Conservation (phyloP, 2,888 invertebrate species). For the Apotomis turbidana region DNA sequence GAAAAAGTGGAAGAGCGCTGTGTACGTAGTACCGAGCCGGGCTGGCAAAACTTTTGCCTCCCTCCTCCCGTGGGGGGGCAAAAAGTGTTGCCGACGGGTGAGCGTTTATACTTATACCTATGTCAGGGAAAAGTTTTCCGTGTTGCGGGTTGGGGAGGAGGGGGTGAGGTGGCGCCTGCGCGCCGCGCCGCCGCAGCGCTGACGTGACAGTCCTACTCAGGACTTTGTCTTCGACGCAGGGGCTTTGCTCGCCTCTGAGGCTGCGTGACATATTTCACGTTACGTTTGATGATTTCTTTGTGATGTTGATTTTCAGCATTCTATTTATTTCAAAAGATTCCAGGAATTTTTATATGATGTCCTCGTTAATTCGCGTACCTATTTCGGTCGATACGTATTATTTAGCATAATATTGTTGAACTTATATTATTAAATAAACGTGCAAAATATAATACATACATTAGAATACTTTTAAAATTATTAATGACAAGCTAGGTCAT, state of each 20-base stretch:
- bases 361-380: not conserved
- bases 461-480: not conserved
- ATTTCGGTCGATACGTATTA: not conserved
- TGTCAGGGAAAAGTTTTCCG: slow-evolving; percentile 83
- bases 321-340: not conserved
- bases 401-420: no score
- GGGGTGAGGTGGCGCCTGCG: slow-evolving; percentile 74
- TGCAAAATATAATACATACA: no score
- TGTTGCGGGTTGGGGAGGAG: slow-evolving; percentile 76
- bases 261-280: slow-evolving; percentile 29
- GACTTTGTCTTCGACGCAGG: slow-evolving; percentile 64
- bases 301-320: slow-evolving; percentile 28
- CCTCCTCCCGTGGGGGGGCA: slow-evolving; percentile 74
- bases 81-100: slow-evolving; percentile 83
- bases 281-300: slow-evolving; percentile 18
- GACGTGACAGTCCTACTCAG: slow-evolving; percentile 74
- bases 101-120: slow-evolving; percentile 77
- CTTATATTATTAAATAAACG: no score
- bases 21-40: slow-evolving; percentile 79
- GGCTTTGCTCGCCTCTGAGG: slow-evolving; percentile 47
- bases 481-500: slow-evolving; percentile 59
- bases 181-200: slow-evolving; percentile 66
- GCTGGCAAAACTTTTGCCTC: slow-evolving; percentile 81
- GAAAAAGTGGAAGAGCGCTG: slow-evolving; percentile 84
- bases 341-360: not conserved